A percentile compares a stretch with the other conserved stretches of the same genome.
Conservation (phyloP, 1,140 invertebrate genomes). For the Gryllus bimaculatus region DNA sequence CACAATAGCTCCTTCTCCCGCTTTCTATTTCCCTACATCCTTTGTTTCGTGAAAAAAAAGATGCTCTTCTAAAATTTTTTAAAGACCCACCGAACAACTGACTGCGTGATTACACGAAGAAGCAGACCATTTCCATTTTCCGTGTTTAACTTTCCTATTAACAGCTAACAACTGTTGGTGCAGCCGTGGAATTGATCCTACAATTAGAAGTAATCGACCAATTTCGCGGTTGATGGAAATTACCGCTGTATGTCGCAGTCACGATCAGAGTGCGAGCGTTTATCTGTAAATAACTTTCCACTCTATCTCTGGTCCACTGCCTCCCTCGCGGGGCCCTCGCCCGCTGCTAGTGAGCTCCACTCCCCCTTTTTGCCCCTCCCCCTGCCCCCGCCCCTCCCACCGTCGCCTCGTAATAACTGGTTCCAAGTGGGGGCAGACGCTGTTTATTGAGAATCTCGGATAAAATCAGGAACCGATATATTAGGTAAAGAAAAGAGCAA, state of each 20-base stretch:
- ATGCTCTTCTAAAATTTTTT: no score
- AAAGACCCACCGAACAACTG: no score
- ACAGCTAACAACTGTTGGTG: conserved; percentile 1
- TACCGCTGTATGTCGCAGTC: neutral
- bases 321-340: neutral
- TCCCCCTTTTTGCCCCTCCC: neutral
- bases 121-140: conserved; percentile 1
- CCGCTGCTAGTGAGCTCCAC: neutral
- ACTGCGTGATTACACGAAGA: neutral
- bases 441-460: conserved; percentile 4
- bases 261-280: neutral
- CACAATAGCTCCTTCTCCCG: neutral
- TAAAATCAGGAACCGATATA: conserved; percentile 5
- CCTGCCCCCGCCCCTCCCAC: no score
- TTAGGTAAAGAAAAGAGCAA: conserved; percentile 1
- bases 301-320: neutral
- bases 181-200: conserved; percentile 3
- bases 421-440: neutral
- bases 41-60: no score
- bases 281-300: conserved; percentile 1
- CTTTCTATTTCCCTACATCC: no score
- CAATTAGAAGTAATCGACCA: neutral
- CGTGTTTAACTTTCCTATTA: conserved; percentile 1
- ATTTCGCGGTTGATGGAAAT: neutral
- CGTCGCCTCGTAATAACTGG: neutral